Evolutionary conservation across 2,797 vertebrate genomes (phyloP), one percentile per base, ranked within the genome.

Genomic region (Peromyscus eremicus): DNA sequence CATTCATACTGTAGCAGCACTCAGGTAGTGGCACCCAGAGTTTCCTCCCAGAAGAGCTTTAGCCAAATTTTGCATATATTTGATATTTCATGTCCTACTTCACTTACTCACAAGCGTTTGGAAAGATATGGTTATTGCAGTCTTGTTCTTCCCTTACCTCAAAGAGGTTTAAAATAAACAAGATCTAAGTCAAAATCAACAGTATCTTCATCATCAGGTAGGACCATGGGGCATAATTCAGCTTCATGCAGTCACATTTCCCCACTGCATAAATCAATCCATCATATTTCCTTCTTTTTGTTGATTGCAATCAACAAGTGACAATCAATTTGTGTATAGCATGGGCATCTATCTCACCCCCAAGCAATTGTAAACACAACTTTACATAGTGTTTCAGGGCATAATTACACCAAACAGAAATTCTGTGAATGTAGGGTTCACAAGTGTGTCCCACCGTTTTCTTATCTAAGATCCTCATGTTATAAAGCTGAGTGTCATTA

Each of bases 141-240:
- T 32, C n/a, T 23, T 55, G 62, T 17, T 87, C n/a, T 96, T 34
- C 81, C 12, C 46, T 64, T 0, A 84, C 7, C 16, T 80, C 91
- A 32, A 97, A 40, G 34, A 89, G 8, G n/a, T 66, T 76, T 92
- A 86, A 73, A 93, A 34, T 87, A 84, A 93, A n/a, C 17, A 93
- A 96, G n/a, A 77, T 2, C 57, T 88, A 55, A 43, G 0, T 1
- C 13, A 77, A 92, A 86, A 88, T 52, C 34, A 86, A 89, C 46
- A 21, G 64, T 94, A 77, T 5, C 4, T 80, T 90, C 21, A 34
- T 0, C 62, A 34, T 60, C 12, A 70, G 19, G 7, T 82, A 34
- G 89, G 73, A 95, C n/a, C 13, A 16, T 37, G 57, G n/a, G 83
- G 1, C 52, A 43, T 66, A 37, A 76, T 64, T 29, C 7, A 11